Evolutionary conservation across 1,140 invertebrate genomes (phyloP), one percentile per base, ranked within the genome.

Genomic region (Drosophila leontia): DNA sequence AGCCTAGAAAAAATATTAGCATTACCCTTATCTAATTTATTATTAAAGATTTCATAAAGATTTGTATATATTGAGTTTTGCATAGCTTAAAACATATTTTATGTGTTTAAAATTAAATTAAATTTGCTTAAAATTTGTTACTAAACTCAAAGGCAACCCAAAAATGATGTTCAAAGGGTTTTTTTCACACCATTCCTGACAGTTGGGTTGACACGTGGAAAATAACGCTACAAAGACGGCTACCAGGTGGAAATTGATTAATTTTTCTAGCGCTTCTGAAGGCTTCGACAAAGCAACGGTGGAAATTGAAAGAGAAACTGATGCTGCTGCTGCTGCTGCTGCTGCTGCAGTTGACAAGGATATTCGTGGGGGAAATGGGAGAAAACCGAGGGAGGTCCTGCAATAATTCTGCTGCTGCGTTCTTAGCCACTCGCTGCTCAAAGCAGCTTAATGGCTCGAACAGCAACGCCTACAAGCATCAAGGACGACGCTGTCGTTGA

Each of bases 191-290:
- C 45, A 23, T 34, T 63, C 37, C 8, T 42, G 48, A 53, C 34
- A 42, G 17, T 53, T 41, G 26, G 13, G 44, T 45, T 65, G 67
- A 64, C 76, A 65, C 35, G 41, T 62, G 47, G 34, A 37, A 47
- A 57, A 59, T 44, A 44, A 72, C 41, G 55, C 50, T 58, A 59
- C 47, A 70, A 64, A 78, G 61, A 60, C 23, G n/a, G 45, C 8
- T 45, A 41, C 58, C 78, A 72, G 62, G 50, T 63, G 47, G 67
- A 84, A 84, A 81, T 84, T 84, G 80, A 88, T 88, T 84, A 88
- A 76, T 60, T 77, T 78, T 62, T 71, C 23, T 35, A 63, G 13
- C 63, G 53, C 61, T 69, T 72, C 50, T 60, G 45, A 58, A 39
- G 23, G 50, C 45, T 69, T 53, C n/a, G 63, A 69, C 68, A 71